Evolutionary conservation across 1,140 invertebrate genomes (phyloP).

Genomic region (Leguminivora glycinivorella): DNA sequence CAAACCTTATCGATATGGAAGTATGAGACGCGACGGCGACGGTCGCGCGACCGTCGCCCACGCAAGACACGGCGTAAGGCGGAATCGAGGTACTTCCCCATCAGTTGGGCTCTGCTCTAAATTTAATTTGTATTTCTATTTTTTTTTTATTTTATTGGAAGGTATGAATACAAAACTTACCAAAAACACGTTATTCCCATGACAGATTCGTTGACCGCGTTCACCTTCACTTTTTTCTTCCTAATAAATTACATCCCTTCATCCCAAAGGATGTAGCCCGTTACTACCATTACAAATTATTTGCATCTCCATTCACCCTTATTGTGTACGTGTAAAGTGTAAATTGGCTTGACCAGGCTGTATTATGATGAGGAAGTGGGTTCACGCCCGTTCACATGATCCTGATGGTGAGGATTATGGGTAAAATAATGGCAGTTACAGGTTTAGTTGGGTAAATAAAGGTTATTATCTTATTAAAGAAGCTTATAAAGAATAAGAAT

Average conservation of each 20-base stretch:
- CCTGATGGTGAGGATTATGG: neutral
- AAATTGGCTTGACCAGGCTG: neutral
- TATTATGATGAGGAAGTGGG: neutral
- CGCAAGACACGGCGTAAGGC: no score
- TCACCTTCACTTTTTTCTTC: constrained; percentile 30
- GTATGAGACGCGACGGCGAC: no score
- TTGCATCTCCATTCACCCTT: neutral
- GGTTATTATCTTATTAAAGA: no score
- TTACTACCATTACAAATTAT: constrained; percentile 32
- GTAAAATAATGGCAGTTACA: neutral
- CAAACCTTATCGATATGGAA: no score
- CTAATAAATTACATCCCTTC: constrained; percentile 47
- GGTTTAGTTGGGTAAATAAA: neutral
- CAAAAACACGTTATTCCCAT: constrained; percentile 37
- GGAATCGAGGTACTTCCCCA: no score
- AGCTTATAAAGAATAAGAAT: neutral
- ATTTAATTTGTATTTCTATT: no score
- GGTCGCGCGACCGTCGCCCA: no score
- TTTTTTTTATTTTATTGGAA: no score
- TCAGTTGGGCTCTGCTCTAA: no score
- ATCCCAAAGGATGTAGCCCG: constrained; percentile 50
- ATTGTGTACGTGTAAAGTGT: neutral
- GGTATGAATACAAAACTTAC: no score
- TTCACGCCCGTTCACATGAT: constrained; percentile 23
- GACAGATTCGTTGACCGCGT: neutral